phyloP scores from a whole-genome alignment of 2,797 vertebrate species.

The Notolepis coatsorum region DNA sequence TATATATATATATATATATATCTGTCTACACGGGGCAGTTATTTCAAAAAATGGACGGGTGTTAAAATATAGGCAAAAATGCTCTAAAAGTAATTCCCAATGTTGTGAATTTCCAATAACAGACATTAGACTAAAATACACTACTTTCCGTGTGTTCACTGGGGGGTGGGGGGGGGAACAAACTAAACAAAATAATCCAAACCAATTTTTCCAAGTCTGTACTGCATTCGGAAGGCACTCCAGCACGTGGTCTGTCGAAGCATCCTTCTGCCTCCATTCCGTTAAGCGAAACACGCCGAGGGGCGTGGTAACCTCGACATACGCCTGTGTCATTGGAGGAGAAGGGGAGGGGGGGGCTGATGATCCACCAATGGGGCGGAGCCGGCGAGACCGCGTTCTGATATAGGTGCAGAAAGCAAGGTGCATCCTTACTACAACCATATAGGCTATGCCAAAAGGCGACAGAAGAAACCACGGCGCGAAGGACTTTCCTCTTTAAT shows the following conservation, averaged over 20 bases:
- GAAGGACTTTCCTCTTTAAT: constrained; percentile 46
- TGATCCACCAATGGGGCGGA: constrained; percentile 58
- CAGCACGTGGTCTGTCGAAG: background rate
- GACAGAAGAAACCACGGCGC: constrained; percentile 46
- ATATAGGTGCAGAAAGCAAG: constrained; percentile 74
- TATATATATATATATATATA: too few relatives aligned
- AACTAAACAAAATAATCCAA: too few relatives aligned
- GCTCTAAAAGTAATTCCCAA: too few relatives aligned
- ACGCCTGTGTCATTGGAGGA: constrained; percentile 51
- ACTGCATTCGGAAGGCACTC: background rate
- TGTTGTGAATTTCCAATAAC: too few relatives aligned
- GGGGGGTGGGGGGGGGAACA: too few relatives aligned
- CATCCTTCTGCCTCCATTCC: constrained; percentile 13
- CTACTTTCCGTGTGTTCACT: too few relatives aligned
- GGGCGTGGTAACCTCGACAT: constrained; percentile 40
- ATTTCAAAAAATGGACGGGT: too few relatives aligned
- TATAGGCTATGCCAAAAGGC: constrained; percentile 49
- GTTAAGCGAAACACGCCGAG: constrained; percentile 7
- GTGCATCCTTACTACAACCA: constrained; percentile 72
- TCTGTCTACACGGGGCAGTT: too few relatives aligned
- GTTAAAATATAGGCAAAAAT: too few relatives aligned
- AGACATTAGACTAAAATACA: too few relatives aligned
- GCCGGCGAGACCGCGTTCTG: constrained; percentile 50
- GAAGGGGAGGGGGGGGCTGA: constrained; percentile 9
- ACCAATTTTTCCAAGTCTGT: background rate